A percentile compares a stretch with the other conserved stretches of the same genome.
phyloP scores from a whole-genome alignment of 92 coral and sea anemone species.

The Parazoanthus atlanticus region DNA sequence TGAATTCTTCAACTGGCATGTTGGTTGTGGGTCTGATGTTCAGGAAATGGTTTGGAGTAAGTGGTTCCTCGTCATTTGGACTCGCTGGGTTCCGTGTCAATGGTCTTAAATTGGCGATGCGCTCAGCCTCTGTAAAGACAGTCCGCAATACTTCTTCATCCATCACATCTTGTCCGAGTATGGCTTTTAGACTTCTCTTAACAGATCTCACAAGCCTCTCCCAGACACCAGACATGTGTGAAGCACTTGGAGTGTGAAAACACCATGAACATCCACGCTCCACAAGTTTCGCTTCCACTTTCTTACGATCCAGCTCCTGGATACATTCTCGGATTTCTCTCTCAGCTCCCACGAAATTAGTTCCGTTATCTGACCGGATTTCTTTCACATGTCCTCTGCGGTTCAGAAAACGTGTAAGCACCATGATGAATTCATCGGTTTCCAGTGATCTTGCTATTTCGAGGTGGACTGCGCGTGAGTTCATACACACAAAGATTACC shows the following conservation, averaged over 20 bases:
- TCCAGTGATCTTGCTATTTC: conserved; percentile 59
- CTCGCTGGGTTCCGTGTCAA: conserved; percentile 52
- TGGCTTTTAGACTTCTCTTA: conserved; percentile 63
- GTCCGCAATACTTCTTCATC: conserved; percentile 61
- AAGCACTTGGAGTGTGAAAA: conserved; percentile 71
- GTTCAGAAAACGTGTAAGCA: neutral
- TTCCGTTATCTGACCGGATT: conserved; percentile 17
- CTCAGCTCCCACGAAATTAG: neutral
- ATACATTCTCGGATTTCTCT: neutral
- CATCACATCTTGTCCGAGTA: conserved; percentile 46
- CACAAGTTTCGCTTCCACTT: conserved; percentile 33
- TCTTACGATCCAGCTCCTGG: conserved; percentile 41
- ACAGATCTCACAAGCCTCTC: conserved; percentile 63
- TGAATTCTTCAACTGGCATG: conserved; percentile 41
- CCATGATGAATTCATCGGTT: conserved; percentile 42
- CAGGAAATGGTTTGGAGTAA: conserved; percentile 49
- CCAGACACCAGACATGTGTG: conserved; percentile 74
- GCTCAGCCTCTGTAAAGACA: conserved; percentile 67
- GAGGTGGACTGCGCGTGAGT: conserved; percentile 60
- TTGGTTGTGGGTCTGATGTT: conserved; percentile 57
- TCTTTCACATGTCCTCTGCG: neutral
- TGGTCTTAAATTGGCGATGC: conserved; percentile 63
- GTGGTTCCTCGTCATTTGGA: conserved; percentile 44
- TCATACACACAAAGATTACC: conserved; percentile 55
- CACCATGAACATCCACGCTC: conserved; percentile 65